Conservation (phyloP, 2,797 vertebrate genomes). For the Amazona finschi region DNA sequence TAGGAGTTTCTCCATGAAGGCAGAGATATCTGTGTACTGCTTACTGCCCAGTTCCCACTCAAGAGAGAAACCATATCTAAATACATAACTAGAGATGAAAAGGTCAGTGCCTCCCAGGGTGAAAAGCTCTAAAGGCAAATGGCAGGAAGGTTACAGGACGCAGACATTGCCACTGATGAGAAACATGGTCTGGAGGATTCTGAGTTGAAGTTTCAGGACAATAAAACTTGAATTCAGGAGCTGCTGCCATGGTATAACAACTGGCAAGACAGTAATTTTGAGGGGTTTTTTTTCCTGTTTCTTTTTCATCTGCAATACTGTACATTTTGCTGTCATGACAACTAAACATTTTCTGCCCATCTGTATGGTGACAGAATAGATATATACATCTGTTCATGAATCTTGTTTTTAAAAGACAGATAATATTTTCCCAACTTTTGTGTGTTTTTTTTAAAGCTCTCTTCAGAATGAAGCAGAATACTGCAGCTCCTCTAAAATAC, state of each 20-base stretch:
- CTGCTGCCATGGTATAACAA: conserved; percentile 46
- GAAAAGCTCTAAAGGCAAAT: not conserved
- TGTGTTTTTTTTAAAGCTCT: conserved; percentile 33
- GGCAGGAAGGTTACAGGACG: not conserved
- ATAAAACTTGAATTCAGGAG: conserved; percentile 59
- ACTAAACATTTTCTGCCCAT: conserved; percentile 50
- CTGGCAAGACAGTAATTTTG: conserved; percentile 32
- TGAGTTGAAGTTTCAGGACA: conserved; percentile 41
- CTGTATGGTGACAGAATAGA: conserved; percentile 43
- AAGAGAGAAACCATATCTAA: not conserved
- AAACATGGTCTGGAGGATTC: conserved; percentile 45
- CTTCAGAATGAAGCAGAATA: not conserved
- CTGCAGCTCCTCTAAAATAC: not conserved
- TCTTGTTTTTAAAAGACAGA: conserved; percentile 49
- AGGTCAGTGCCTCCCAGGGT: not conserved
- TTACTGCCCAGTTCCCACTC: not conserved
- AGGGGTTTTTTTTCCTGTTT: not conserved
- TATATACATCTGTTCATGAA: conserved; percentile 22
- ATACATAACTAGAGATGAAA: not conserved
- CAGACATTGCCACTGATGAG: not conserved
- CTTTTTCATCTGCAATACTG: conserved; percentile 39
- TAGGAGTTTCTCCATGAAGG: not conserved
- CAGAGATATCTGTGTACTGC: not conserved
- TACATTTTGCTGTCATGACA: conserved; percentile 65
- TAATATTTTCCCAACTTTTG: conserved; percentile 45